Evolutionary conservation across 2,797 vertebrate species (phyloP).

Genomic region (Antrozous pallidus): DNA sequence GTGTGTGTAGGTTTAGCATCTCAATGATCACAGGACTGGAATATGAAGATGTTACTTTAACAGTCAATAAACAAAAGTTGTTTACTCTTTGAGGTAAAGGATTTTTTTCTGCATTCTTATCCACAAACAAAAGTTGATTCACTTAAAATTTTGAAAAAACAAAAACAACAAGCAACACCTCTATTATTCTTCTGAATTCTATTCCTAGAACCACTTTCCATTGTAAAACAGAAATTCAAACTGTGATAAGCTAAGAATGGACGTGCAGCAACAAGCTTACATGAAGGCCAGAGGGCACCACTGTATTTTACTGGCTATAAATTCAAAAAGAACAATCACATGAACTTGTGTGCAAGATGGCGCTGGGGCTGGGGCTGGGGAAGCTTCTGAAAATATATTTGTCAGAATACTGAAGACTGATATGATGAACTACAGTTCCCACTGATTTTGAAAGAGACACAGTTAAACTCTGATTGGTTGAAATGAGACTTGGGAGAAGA

Average conservation of each 20-base stretch:
- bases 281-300: neutral
- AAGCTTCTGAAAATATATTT: neutral
- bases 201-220: neutral
- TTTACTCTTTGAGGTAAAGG: neutral
- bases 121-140: neutral
- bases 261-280: neutral
- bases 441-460: neutral
- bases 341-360: neutral
- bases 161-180: neutral
- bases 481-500: neutral
- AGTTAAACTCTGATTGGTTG: neutral
- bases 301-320: neutral
- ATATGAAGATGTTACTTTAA: neutral
- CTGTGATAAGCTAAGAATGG: neutral
- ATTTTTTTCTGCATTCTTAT: neutral
- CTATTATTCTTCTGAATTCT: neutral
- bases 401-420: neutral
- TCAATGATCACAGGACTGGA: neutral
- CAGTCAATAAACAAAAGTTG: neutral
- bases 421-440: neutral
- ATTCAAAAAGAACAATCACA: neutral
- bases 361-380: neutral
- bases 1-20: neutral
- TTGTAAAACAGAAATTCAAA: neutral
- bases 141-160: conserved; percentile 16